phyloP scores from a whole-genome alignment of 2,888 invertebrate genomes.

The Apamea monoglypha region DNA sequence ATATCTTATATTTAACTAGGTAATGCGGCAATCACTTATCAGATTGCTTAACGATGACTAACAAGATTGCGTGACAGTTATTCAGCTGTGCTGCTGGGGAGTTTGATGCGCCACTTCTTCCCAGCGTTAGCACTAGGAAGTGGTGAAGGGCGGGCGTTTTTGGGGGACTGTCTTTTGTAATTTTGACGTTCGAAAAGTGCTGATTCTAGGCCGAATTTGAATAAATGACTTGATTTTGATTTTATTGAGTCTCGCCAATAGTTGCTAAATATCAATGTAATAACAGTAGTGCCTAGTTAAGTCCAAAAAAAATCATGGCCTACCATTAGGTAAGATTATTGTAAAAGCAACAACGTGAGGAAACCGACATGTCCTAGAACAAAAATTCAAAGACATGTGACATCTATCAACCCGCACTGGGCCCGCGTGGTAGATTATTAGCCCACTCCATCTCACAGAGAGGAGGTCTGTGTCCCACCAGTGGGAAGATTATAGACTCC shows the following conservation, averaged over 20 bases:
- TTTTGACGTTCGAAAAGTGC: too few species aligned
- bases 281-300: background rate
- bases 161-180: too few species aligned
- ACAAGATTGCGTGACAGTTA: background rate
- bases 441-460: background rate
- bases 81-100: too few species aligned
- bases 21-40: background rate
- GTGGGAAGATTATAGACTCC: background rate
- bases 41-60: background rate
- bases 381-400: background rate
- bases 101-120: too few species aligned
- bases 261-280: background rate
- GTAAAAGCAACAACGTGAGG: background rate
- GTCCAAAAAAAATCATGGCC: background rate
- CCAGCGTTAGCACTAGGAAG: too few species aligned
- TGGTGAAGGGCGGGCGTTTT: too few species aligned
- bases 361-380: background rate
- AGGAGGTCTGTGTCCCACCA: too few species aligned
- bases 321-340: background rate
- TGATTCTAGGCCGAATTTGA: too few species aligned
- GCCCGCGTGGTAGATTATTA: too few species aligned
- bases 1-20: background rate
- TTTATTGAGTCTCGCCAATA: background rate
- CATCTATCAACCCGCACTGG: too few species aligned
- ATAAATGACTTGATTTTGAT: too few species aligned